These are phyloP conservation scores for Smutsia gigantea DNA, from an alignment of 2,797 vertebrate genomes.

Conservation along the genomic window DNA sequence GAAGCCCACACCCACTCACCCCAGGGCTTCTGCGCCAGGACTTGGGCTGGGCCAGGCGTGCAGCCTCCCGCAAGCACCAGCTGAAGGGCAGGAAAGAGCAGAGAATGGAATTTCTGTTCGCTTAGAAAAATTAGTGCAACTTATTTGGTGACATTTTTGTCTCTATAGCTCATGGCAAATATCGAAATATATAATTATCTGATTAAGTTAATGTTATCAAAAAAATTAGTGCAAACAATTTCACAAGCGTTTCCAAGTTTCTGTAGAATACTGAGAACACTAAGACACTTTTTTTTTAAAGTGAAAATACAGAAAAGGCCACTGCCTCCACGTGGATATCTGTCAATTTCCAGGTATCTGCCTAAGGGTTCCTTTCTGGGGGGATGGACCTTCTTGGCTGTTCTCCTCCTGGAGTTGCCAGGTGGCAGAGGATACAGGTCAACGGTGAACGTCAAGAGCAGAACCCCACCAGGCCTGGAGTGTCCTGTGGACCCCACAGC, in stretches of 20 bases:
- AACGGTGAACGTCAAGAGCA: neutral
- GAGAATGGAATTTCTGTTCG: neutral
- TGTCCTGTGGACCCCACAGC: neutral
- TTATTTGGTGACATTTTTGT: constrained; percentile 17
- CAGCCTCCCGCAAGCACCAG: neutral
- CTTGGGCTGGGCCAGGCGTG: neutral
- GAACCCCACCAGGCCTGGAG: neutral
- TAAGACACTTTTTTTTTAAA: neutral
- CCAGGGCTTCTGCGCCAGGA: neutral
- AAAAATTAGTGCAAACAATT: neutral
- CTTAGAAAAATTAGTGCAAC: neutral
- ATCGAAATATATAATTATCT: constrained; percentile 17
- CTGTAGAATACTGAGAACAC: neutral
- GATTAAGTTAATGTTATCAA: neutral
- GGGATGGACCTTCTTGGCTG: neutral
- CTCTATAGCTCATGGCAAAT: neutral
- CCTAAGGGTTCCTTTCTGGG: neutral
- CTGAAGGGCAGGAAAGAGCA: neutral
- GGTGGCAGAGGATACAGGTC: neutral
- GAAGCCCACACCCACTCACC: neutral
- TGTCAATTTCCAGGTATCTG: neutral
- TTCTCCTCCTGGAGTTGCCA: neutral
- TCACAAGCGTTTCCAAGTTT: constrained; percentile 26
- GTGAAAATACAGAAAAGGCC: neutral
- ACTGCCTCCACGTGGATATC: neutral